Conservation (phyloP, 1,140 invertebrate genomes). For the Atta colombica region DNA sequence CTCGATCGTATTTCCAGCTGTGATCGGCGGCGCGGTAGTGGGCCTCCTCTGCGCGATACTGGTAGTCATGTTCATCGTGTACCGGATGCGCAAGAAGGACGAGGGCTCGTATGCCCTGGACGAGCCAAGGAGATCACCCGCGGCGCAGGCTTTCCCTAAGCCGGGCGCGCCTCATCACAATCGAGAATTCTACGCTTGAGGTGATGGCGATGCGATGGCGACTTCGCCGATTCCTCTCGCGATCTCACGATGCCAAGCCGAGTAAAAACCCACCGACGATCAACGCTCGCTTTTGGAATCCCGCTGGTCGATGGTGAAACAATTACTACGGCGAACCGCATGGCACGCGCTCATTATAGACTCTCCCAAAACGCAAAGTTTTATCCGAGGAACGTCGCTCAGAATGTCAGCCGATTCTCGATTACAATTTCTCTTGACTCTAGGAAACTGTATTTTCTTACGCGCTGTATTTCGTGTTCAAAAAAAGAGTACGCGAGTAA, state of each 20-base stretch:
- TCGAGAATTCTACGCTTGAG: slow-evolving; percentile 98
- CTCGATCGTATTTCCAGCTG: slow-evolving; percentile 90
- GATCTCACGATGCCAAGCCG: slow-evolving; percentile 68
- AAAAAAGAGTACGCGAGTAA: slow-evolving; percentile 75
- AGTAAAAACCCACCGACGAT: slow-evolving; percentile 67
- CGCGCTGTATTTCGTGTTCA: slow-evolving; percentile 70
- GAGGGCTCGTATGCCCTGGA: slow-evolving; percentile 99
- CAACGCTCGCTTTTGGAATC: slow-evolving; percentile 53
- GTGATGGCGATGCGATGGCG: slow-evolving; percentile 78
- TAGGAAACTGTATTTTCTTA: slow-evolving; percentile 59
- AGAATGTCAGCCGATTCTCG: slow-evolving; percentile 53
- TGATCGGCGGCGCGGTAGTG: slow-evolving; percentile 99
- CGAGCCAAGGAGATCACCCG: slow-evolving; percentile 97
- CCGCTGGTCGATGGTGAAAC: slow-evolving; percentile 58
- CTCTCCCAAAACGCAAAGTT: slow-evolving; percentile 26
- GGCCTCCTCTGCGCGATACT: slow-evolving; percentile 98
- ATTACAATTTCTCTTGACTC: slow-evolving; percentile 51
- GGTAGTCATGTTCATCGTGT: slow-evolving; percentile 99
- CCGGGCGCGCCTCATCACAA: slow-evolving; percentile 91
- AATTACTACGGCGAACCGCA: slow-evolving; percentile 46
- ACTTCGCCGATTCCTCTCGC: slow-evolving; percentile 72
- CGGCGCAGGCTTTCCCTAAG: slow-evolving; percentile 95
- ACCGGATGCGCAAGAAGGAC: slow-evolving; percentile 99
- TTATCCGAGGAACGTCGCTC: slow-evolving; percentile 51
- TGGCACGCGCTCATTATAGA: slow-evolving; percentile 46